These are phyloP conservation scores for Centropus bengalensis DNA, from an alignment of 2,113 vertebrate species.

Conservation along the genomic window DNA sequence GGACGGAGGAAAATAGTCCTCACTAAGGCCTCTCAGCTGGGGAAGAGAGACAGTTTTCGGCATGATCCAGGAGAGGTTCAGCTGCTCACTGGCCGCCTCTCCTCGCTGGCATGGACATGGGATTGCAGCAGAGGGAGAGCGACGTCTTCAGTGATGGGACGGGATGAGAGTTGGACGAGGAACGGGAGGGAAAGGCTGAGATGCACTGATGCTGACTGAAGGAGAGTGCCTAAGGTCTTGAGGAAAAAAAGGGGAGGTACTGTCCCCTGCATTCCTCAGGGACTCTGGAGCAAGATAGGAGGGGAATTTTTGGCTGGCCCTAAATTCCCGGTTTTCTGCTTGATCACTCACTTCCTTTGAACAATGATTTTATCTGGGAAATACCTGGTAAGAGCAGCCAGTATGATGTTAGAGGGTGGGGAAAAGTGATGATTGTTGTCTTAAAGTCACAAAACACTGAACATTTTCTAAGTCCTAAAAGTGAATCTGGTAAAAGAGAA, in stretches of 20 bases:
- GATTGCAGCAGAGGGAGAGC: background rate
- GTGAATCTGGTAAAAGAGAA: background rate
- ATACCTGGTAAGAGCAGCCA: background rate
- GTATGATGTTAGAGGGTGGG: rapidly evolving
- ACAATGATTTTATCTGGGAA: background rate
- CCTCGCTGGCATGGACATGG: rapidly evolving
- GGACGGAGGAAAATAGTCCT: background rate
- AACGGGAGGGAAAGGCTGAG: background rate
- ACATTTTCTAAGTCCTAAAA: background rate
- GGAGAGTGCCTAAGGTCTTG: background rate
- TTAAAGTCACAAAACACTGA: background rate
- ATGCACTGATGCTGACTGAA: background rate
- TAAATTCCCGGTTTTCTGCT: background rate
- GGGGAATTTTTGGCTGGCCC: background rate
- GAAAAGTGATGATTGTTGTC: background rate
- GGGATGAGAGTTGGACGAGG: rapidly evolving
- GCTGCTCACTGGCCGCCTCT: rapidly evolving
- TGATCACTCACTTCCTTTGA: background rate
- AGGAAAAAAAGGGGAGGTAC: background rate
- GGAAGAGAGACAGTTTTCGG: background rate
- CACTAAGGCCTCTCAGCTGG: background rate
- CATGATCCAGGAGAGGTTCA: background rate
- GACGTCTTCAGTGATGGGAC: background rate
- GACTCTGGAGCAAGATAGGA: background rate
- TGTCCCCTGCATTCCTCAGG: background rate